These are phyloP conservation scores for Melieria omissa DNA, from an alignment of 2,888 invertebrate species.

Conservation along the genomic window DNA sequence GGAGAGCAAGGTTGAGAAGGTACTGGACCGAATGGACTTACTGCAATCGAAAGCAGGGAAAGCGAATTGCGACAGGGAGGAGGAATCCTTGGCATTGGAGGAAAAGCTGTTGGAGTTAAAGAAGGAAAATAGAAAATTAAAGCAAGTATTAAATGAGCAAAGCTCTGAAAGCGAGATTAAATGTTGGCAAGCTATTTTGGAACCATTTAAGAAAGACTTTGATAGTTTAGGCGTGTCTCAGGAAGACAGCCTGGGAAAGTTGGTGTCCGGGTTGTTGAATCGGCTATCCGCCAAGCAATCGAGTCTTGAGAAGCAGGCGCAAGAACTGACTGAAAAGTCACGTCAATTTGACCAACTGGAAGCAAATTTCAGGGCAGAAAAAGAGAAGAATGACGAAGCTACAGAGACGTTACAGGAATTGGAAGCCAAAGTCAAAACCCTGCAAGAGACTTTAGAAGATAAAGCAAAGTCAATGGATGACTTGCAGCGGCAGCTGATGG, in stretches of 20 bases:
- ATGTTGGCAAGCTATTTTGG: slow-evolving; percentile 23
- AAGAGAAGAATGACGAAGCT: slow-evolving; percentile 4
- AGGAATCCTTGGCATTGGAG: slow-evolving; percentile 60
- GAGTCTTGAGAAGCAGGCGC: slow-evolving; percentile 26
- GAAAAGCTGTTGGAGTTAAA: slow-evolving; percentile 63
- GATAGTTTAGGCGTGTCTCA: slow-evolving; percentile 28
- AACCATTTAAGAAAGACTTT: slow-evolving; percentile 35
- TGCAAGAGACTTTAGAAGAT: slow-evolving; percentile 19
- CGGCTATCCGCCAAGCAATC: slow-evolving; percentile 6
- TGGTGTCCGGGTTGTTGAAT: slow-evolving; percentile 13
- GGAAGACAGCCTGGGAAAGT: slow-evolving; percentile 1
- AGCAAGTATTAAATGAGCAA: slow-evolving; percentile 44
- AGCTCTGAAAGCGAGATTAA: neutral
- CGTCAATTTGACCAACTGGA: slow-evolving; percentile 10
- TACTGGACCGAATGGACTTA: slow-evolving; percentile 69
- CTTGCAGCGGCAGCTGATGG: slow-evolving; percentile 9
- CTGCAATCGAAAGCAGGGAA: slow-evolving; percentile 20
- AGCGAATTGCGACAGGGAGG: slow-evolving; percentile 45
- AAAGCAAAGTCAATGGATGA: slow-evolving; percentile 22
- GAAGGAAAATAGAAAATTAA: slow-evolving; percentile 60
- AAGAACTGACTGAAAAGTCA: slow-evolving; percentile 26
- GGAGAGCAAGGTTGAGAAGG: slow-evolving; percentile 73
- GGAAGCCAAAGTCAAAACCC: neutral
- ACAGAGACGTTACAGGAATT: slow-evolving; percentile 17
- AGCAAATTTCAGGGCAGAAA: slow-evolving; percentile 2